Conservation (phyloP, 2,888 invertebrate species). For the Eutolmus rufibarbis region DNA sequence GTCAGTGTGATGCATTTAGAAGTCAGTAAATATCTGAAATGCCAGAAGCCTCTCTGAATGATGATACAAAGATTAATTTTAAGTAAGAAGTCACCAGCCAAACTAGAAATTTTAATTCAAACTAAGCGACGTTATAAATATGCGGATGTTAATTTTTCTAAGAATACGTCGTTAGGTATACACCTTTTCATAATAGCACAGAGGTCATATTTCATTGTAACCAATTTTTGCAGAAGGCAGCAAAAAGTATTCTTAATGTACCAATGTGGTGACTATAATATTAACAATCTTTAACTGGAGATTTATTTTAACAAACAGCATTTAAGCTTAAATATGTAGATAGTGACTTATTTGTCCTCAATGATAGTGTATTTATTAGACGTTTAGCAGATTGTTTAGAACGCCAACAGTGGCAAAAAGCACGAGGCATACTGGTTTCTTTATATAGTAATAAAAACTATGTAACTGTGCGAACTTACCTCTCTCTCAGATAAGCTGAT, state of each 20-base stretch:
- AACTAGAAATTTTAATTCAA: not conserved
- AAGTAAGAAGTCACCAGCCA: not conserved
- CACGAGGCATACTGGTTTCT: not conserved
- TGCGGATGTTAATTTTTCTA: not conserved
- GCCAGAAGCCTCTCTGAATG: not conserved
- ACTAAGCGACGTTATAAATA: not conserved
- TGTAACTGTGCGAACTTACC: conserved; percentile 1
- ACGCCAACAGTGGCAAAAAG: not conserved
- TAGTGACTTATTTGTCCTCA: not conserved
- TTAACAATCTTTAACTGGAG: not conserved
- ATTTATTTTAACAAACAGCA: not conserved
- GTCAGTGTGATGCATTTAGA: not conserved
- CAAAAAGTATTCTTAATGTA: not conserved
- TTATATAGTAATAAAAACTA: not conserved
- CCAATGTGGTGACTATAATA: not conserved
- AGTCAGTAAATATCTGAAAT: not conserved
- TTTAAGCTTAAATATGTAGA: not conserved
- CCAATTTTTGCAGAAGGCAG: not conserved
- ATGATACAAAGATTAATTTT: not conserved
- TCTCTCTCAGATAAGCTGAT: conserved; percentile 14
- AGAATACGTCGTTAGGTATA: not conserved
- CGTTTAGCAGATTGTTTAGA: not conserved
- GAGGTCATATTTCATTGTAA: not conserved
- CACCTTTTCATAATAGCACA: not conserved
- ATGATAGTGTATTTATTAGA: not conserved